Evolutionary conservation across 92 coral and sea anemone species (phyloP).

Genomic region (Phenganax marumi): DNA sequence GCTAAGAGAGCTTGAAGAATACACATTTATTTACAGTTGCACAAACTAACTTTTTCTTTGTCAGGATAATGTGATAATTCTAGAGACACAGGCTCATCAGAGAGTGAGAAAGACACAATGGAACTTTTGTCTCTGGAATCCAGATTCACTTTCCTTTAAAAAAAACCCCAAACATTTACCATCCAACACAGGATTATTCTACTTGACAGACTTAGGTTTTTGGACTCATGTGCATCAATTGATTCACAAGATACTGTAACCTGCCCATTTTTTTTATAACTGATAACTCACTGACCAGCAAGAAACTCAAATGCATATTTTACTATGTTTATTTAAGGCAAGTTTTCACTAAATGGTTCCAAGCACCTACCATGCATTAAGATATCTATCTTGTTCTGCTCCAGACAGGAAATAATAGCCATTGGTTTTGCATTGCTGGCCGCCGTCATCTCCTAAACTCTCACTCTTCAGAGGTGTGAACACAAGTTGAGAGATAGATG

Average conservation of each 20-base stretch:
- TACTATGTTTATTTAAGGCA: too few species aligned
- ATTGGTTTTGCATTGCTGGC: conserved; percentile 63
- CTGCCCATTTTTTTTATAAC: background rate
- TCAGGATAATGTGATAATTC: conserved; percentile 68
- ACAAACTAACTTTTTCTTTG: conserved; percentile 67
- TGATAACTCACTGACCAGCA: too few species aligned
- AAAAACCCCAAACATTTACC: background rate
- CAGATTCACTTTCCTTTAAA: conserved; percentile 74
- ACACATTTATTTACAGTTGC: background rate
- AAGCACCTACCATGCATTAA: conserved; percentile 76
- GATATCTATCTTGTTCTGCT: conserved; percentile 80
- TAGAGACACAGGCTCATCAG: conserved; percentile 80
- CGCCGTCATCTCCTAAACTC: conserved; percentile 63
- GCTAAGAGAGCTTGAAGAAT: background rate
- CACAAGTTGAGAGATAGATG: conserved; percentile 72
- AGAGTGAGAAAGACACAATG: conserved; percentile 75
- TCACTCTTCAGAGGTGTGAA: conserved; percentile 70
- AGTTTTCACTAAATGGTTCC: background rate
- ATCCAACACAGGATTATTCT: too few species aligned
- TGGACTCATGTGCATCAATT: background rate
- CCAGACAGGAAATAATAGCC: conserved; percentile 90
- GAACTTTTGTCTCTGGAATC: conserved; percentile 81
- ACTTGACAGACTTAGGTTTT: too few species aligned
- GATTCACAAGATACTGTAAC: background rate
- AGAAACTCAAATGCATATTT: too few species aligned